These are phyloP conservation scores for Myotis findleyi DNA, from an alignment of 2,797 vertebrate genomes.

Conservation along the genomic window DNA sequence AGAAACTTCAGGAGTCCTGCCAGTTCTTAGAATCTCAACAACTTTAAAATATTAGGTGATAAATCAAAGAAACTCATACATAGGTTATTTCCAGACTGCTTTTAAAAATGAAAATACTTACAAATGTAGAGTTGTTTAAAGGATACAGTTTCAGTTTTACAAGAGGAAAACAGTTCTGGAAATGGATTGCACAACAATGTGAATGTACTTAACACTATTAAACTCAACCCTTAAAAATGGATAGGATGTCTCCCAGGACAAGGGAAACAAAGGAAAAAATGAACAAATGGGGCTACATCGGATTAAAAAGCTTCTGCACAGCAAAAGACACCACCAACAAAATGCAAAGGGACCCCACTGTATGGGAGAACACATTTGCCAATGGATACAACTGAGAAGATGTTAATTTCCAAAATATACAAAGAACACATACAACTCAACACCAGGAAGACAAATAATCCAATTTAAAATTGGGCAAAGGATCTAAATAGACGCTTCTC, in stretches of 20 bases:
- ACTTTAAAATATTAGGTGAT: conserved; percentile 20
- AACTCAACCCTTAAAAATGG: neutral
- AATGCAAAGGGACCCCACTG: neutral
- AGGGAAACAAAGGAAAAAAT: neutral
- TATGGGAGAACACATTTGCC: neutral
- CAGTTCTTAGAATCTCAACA: neutral
- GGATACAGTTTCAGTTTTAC: neutral
- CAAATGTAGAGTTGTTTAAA: neutral
- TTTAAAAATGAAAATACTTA: conserved; percentile 15
- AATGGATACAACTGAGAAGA: neutral
- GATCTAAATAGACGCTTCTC: neutral
- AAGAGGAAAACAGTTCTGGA: neutral
- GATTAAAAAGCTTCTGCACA: neutral
- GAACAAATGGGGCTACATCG: neutral
- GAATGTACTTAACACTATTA: neutral
- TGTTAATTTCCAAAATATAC: neutral
- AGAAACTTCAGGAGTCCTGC: neutral
- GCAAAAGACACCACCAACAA: neutral
- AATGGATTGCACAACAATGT: neutral
- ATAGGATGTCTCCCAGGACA: neutral
- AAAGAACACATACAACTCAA: neutral
- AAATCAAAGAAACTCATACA: conserved; percentile 1
- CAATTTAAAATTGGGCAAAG: neutral
- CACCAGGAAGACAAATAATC: neutral
- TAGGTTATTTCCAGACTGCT: neutral